Percentiles rank a stretch among this genome's conserved stretches.
Conservation (phyloP, 2,888 invertebrate genomes). For the Drosophila kanekoi region DNA sequence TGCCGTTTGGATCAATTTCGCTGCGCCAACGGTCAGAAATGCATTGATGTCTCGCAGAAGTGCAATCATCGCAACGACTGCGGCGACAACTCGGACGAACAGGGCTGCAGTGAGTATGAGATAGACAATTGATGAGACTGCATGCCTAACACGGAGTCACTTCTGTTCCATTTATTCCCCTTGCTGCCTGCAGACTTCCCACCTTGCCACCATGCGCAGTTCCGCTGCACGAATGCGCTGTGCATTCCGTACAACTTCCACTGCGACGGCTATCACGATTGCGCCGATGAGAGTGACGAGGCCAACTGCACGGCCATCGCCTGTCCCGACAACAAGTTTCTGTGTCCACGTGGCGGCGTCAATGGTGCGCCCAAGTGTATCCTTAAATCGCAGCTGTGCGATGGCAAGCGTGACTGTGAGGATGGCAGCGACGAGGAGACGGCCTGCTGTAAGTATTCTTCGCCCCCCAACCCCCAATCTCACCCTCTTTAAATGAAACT, state of each 20-base stretch:
- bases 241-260: slow-evolving; percentile 96
- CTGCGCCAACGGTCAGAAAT: slow-evolving; percentile 92
- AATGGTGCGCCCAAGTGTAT: slow-evolving; percentile 94
- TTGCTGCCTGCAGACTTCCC: slow-evolving; percentile 91
- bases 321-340: slow-evolving; percentile 95
- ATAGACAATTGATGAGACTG: neutral
- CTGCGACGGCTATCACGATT: slow-evolving; percentile 94
- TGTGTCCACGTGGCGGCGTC: slow-evolving; percentile 92
- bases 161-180: neutral
- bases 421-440: slow-evolving; percentile 95
- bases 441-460: slow-evolving; percentile 92
- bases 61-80: slow-evolving; percentile 97
- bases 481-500: neutral
- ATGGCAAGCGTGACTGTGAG: slow-evolving; percentile 95
- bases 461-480: neutral
- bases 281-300: slow-evolving; percentile 96
- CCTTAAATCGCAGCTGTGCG: slow-evolving; percentile 94
- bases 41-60: slow-evolving; percentile 91
- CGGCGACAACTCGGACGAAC: slow-evolving; percentile 95
- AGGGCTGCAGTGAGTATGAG: slow-evolving; percentile 91
- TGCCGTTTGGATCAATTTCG: slow-evolving; percentile 95
- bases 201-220: slow-evolving; percentile 95
- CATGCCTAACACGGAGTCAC: slow-evolving; percentile 4
- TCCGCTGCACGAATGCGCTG: slow-evolving; percentile 95
- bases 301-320: slow-evolving; percentile 94